phyloP scores from a whole-genome alignment of 2,113 vertebrate genomes.

The Corythoichthys haematopterus region DNA sequence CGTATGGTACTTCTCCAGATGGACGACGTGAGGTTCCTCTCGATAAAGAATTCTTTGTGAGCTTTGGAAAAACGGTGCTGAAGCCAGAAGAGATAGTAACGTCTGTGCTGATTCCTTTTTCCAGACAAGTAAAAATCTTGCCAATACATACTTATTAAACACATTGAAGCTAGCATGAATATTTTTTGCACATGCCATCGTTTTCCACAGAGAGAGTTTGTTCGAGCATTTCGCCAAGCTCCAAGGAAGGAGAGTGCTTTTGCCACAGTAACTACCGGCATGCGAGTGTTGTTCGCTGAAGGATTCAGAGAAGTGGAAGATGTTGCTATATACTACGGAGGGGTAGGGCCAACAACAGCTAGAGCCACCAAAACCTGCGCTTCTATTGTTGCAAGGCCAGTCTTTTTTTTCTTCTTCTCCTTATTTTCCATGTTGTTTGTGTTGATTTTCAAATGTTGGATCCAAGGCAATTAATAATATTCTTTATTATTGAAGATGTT shows the following conservation, averaged over 20 bases:
- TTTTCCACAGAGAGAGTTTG: conserved; percentile 77
- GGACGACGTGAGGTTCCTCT: conserved; percentile 70
- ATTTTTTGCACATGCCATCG: background rate
- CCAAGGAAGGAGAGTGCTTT: conserved; percentile 79
- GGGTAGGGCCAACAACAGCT: conserved; percentile 65
- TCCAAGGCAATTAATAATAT: background rate
- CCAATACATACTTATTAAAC: background rate
- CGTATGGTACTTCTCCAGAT: conserved; percentile 28
- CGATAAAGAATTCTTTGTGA: conserved; percentile 77
- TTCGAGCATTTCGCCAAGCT: conserved; percentile 82
- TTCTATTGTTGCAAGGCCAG: conserved; percentile 70
- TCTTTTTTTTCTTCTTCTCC: background rate
- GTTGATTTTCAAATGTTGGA: background rate
- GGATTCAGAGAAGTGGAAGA: conserved; percentile 74
- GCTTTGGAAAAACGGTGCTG: conserved; percentile 69
- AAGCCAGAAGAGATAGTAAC: conserved; percentile 77
- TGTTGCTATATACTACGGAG: conserved; percentile 80
- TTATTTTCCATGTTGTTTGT: background rate
- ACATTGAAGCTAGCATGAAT: background rate
- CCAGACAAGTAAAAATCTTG: conserved; percentile 69
- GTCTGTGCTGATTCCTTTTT: conserved; percentile 79
- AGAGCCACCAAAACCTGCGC: conserved; percentile 64
- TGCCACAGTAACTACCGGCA: conserved; percentile 74
- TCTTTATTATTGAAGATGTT: background rate
- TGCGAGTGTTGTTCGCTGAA: conserved; percentile 78